Percentiles rank a stretch among this genome's conserved stretches.
These are phyloP conservation scores for Sebastes umbrosus DNA, from an alignment of 2,797 vertebrate species.

Conservation along the genomic window DNA sequence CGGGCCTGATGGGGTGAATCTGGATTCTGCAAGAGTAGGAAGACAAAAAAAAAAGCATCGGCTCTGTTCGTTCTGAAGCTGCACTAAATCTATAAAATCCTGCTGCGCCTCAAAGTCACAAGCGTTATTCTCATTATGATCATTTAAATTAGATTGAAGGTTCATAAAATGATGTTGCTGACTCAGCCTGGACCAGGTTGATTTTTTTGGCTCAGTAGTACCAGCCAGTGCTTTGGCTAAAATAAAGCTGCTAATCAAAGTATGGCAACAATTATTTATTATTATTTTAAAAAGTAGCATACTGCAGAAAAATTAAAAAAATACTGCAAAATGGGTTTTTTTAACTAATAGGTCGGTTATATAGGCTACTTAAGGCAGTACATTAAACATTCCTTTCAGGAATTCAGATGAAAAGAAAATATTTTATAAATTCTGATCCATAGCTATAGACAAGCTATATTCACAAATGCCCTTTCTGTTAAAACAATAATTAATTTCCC, in stretches of 20 bases:
- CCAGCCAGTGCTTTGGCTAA: neutral
- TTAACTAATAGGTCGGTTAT: neutral
- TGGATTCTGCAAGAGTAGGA: slow-evolving; percentile 12
- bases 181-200: slow-evolving; percentile 4
- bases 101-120: neutral
- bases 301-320: neutral
- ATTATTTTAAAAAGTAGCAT: neutral
- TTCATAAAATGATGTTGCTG: neutral
- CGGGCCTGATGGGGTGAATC: slow-evolving; percentile 1
- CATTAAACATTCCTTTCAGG: neutral
- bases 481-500: neutral
- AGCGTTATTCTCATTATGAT: neutral
- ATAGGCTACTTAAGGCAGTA: neutral
- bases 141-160: neutral
- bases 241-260: neutral
- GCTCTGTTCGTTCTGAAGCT: neutral
- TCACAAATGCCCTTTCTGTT: no score
- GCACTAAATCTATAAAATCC: slow-evolving; percentile 7
- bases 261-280: neutral
- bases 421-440: neutral
- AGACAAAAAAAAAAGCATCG: neutral
- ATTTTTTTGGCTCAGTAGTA: neutral
- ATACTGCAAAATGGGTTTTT: neutral
- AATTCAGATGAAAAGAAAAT: neutral
- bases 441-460: neutral